Percentiles rank a stretch among this genome's conserved stretches.
Evolutionary conservation across 2,113 vertebrate genomes (phyloP).

Genomic region (Ophthalmolycus amberensis): DNA sequence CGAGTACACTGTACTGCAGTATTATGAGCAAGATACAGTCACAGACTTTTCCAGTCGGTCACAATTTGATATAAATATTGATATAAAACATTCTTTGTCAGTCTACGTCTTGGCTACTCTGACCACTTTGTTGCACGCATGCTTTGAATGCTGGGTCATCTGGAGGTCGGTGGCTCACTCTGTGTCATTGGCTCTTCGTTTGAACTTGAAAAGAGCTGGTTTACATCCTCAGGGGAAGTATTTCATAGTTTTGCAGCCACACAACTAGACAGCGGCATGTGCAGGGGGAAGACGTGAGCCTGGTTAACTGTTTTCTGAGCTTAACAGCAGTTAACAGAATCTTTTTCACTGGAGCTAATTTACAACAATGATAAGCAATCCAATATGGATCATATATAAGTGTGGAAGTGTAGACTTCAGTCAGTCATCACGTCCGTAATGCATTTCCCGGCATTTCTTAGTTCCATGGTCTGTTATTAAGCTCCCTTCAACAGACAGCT

Average conservation of each 20-base stretch:
- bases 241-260: slow-evolving; percentile 26
- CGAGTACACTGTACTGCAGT: not conserved
- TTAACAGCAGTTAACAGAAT: not conserved
- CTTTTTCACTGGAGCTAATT: not conserved
- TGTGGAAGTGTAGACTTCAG: not conserved
- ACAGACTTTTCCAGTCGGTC: not conserved
- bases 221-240: slow-evolving; percentile 24
- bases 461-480: slow-evolving; percentile 5
- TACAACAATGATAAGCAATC: not conserved
- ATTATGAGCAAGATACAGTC: not conserved
- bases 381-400: not conserved
- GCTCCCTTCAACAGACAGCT: not conserved
- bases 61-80: slow-evolving; percentile 6
- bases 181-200: slow-evolving; percentile 24
- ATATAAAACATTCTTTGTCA: not conserved
- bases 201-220: slow-evolving; percentile 29
- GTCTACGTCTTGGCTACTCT: slow-evolving; percentile 15
- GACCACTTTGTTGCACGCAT: slow-evolving; percentile 21
- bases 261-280: not conserved
- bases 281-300: not conserved
- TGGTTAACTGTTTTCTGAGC: not conserved
- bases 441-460: slow-evolving; percentile 18
- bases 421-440: slow-evolving; percentile 33
- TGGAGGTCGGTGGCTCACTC: slow-evolving; percentile 26
- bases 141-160: slow-evolving; percentile 50